These are phyloP conservation scores for Platichthys flesus DNA, from an alignment of 2,113 vertebrate species.

Conservation along the genomic window DNA sequence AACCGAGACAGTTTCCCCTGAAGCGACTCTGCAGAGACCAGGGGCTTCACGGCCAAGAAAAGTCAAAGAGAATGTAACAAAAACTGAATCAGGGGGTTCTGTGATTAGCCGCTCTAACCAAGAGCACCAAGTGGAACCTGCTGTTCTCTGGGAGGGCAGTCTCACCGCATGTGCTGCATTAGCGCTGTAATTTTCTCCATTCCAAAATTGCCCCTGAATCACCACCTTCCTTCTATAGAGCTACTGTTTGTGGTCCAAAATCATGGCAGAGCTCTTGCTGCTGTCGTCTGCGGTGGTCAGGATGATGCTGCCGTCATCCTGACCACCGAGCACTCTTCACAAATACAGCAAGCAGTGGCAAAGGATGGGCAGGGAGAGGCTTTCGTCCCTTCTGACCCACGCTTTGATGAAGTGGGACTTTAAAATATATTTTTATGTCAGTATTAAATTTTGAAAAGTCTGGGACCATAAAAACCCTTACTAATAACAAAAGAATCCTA, in stretches of 20 bases:
- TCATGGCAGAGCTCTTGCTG: constrained; percentile 9
- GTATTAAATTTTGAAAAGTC: background rate
- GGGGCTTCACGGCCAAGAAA: background rate
- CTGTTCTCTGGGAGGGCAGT: constrained; percentile 17
- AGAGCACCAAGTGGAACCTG: background rate
- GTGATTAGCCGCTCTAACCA: background rate
- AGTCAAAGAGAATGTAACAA: background rate
- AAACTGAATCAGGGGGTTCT: background rate
- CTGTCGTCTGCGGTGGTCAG: too few relatives aligned
- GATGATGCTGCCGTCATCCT: constrained; percentile 4
- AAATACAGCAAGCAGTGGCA: background rate
- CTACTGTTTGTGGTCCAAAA: constrained; percentile 23
- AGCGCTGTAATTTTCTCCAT: constrained; percentile 20
- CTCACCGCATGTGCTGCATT: background rate
- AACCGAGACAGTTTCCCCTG: background rate
- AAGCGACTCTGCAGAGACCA: background rate
- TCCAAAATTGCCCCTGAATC: background rate
- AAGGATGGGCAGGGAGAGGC: background rate
- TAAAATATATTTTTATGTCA: background rate
- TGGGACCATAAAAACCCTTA: too few relatives aligned
- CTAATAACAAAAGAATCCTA: too few relatives aligned
- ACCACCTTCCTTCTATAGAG: constrained; percentile 5
- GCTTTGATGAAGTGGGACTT: too few relatives aligned
- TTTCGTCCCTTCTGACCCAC: background rate
- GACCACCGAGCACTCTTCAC: constrained; percentile 17